phyloP scores from a whole-genome alignment of 2,797 vertebrate species.

The Paramormyrops hopkinsi region DNA sequence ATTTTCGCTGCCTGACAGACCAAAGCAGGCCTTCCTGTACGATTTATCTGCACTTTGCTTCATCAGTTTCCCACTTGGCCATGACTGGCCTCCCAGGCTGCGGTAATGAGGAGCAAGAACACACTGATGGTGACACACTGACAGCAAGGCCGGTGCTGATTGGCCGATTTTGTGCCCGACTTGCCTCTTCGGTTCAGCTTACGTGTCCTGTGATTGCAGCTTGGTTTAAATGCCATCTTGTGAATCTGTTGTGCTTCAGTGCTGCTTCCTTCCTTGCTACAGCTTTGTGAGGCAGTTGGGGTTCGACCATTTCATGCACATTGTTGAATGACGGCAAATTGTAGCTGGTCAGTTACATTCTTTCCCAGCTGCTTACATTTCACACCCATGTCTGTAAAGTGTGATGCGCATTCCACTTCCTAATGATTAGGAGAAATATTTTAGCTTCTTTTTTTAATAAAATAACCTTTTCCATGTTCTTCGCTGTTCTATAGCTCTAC shows the following conservation, averaged over 20 bases:
- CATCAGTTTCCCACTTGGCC: neutral
- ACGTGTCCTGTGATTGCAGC: neutral
- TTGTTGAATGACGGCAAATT: neutral
- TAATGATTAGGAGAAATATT: neutral
- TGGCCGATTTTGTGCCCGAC: neutral
- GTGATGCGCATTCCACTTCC: neutral
- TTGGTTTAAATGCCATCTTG: neutral
- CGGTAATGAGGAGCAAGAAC: neutral
- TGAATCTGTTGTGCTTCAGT: neutral
- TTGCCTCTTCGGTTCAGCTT: neutral
- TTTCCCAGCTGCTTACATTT: neutral
- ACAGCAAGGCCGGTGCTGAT: slow-evolving; percentile 1
- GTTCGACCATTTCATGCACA: neutral
- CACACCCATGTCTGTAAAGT: neutral
- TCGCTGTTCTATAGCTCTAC: neutral
- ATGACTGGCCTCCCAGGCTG: neutral
- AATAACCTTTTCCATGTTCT: neutral
- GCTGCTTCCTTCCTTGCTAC: neutral
- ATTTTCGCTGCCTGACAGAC: neutral
- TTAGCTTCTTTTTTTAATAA: neutral
- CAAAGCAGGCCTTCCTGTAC: neutral
- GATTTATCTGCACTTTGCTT: neutral
- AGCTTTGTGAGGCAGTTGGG: neutral
- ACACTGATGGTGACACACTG: neutral
- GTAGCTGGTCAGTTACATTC: neutral